These are phyloP conservation scores for Hystrix brachyura DNA, from an alignment of 2,113 vertebrate genomes.

Conservation along the genomic window DNA sequence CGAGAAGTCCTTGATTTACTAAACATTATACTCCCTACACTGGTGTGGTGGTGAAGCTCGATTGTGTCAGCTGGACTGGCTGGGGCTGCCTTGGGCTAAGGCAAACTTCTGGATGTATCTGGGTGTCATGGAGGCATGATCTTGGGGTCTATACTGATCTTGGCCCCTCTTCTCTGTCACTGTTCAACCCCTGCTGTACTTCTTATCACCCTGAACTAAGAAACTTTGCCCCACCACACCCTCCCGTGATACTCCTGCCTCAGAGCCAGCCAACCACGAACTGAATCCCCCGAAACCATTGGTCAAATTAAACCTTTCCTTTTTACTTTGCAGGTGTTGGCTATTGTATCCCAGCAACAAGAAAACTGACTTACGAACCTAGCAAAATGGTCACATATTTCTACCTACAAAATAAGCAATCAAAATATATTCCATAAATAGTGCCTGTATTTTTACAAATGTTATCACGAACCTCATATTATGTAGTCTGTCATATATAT, in stretches of 20 bases:
- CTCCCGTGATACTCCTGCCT: neutral
- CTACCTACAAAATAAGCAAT: constrained; percentile 20
- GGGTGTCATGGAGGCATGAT: neutral
- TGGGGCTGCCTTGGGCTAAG: neutral
- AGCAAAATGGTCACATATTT: neutral
- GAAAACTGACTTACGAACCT: neutral
- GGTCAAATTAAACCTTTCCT: neutral
- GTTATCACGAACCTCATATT: constrained; percentile 6
- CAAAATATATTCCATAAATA: neutral
- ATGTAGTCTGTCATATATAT: neutral
- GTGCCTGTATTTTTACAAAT: neutral
- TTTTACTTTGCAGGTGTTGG: neutral
- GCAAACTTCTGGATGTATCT: neutral
- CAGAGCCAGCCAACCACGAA: neutral
- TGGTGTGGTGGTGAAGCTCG: neutral
- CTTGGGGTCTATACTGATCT: neutral
- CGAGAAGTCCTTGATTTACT: neutral
- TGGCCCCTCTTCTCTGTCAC: neutral
- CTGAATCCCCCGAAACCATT: neutral
- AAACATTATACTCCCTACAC: neutral
- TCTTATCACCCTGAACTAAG: neutral
- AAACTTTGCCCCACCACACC: neutral
- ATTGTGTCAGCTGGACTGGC: neutral
- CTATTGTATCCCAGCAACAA: neutral
- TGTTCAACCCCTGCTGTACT: neutral